Conservation (phyloP, 2,797 vertebrate species). For the Dermochelys coriacea region DNA sequence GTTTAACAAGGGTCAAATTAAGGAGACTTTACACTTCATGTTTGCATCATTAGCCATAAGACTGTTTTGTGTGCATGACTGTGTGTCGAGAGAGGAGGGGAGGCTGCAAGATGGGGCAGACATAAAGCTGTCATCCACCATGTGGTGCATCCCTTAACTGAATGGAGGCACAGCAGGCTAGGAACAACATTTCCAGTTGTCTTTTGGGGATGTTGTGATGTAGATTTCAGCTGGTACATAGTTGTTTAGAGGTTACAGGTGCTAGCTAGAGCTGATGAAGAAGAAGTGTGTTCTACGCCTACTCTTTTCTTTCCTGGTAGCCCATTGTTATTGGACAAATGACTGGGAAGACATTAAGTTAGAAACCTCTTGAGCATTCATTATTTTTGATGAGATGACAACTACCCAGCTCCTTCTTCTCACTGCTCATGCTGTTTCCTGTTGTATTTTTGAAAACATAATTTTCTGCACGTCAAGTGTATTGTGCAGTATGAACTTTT, state of each 20-base stretch:
- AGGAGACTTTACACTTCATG: conserved; percentile 91
- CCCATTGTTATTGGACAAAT: conserved; percentile 81
- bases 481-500: conserved; percentile 60
- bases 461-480: conserved; percentile 69
- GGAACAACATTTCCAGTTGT: conserved; percentile 80
- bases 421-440: conserved; percentile 72
- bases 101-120: conserved; percentile 79
- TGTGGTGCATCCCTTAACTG: conserved; percentile 75
- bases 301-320: conserved; percentile 69
- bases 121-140: conserved; percentile 81
- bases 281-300: conserved; percentile 39
- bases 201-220: conserved; percentile 78
- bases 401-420: conserved; percentile 76
- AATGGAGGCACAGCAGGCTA: conserved; percentile 81
- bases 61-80: conserved; percentile 80
- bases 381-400: conserved; percentile 90
- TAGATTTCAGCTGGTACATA: conserved; percentile 77
- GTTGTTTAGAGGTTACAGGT: conserved; percentile 83
- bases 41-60: conserved; percentile 85
- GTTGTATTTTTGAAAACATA: conserved; percentile 67
- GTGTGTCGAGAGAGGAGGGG: conserved; percentile 74
- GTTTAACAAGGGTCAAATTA: conserved; percentile 95
- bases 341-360: conserved; percentile 78
- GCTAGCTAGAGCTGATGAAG: conserved; percentile 81
- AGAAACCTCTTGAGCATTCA: conserved; percentile 88